These are phyloP conservation scores for Hyppa rectilinea DNA, from an alignment of 2,888 invertebrate species.

Conservation along the genomic window DNA sequence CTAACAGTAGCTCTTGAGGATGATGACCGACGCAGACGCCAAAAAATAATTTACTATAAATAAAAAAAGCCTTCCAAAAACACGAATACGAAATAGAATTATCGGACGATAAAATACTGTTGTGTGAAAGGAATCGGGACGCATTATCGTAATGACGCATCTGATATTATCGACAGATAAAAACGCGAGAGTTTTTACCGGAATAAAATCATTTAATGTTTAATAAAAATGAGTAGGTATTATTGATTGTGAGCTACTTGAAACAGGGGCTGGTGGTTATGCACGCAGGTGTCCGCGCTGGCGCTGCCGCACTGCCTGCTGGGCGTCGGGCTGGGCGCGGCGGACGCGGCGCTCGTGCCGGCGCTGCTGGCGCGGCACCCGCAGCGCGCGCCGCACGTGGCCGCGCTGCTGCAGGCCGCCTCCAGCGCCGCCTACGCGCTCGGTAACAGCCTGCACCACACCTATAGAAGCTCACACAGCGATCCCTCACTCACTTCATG, in stretches of 20 bases:
- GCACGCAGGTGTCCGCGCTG: slow-evolving; percentile 72
- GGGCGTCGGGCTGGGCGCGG: slow-evolving; percentile 82
- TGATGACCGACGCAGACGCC: too few relatives aligned
- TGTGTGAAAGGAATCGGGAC: too few relatives aligned
- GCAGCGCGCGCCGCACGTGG: slow-evolving; percentile 73
- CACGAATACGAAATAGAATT: too few relatives aligned
- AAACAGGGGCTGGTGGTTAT: background rate
- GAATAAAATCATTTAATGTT: too few relatives aligned
- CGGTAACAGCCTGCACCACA: slow-evolving; percentile 62
- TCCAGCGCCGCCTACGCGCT: slow-evolving; percentile 82
- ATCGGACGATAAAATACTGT: too few relatives aligned
- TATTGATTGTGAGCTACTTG: background rate
- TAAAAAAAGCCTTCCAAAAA: too few relatives aligned
- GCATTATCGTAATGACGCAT: too few relatives aligned
- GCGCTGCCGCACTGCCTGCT: slow-evolving; percentile 83
- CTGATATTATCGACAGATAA: too few relatives aligned
- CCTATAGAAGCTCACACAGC: background rate
- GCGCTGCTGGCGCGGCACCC: slow-evolving; percentile 75
- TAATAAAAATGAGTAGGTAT: too few relatives aligned
- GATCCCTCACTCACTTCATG: background rate
- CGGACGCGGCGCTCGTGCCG: slow-evolving; percentile 86
- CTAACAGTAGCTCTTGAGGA: too few relatives aligned
- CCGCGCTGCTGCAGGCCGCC: slow-evolving; percentile 84
- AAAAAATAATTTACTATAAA: too few relatives aligned
- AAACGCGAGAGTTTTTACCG: too few relatives aligned